Base-by-base conservation (phyloP, 2,888 invertebrate species). In the Dilophus febrilis region DNA sequence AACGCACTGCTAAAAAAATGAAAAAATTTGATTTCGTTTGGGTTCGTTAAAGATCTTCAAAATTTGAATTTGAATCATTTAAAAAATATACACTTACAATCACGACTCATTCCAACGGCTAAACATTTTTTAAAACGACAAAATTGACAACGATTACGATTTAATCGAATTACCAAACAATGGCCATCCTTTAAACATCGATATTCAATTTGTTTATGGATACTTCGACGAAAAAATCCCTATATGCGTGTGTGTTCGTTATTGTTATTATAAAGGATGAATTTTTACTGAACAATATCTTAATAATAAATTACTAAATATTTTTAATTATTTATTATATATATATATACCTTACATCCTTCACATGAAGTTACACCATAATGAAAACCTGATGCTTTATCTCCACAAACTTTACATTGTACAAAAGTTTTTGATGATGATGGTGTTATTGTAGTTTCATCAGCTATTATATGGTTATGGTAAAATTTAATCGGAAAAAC, bases 291-390 rank as follows among this genome's bases (percentile, higher is more conserved):
- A n/a, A n/a, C n/a, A n/a, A n/a, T n/a, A n/a, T n/a, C n/a, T n/a
- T n/a, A n/a, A n/a, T n/a, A n/a, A n/a, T n/a, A n/a, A n/a, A n/a
- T n/a, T n/a, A n/a, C 19, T n/a, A 22, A 35, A 36, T 33, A 38
- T 30, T 37, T 12, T 35, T 31, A 28, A 16, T 37, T 13, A 43
- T 32, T 34, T 61, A 65, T n/a, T n/a, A n/a, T n/a, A n/a, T n/a
- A n/a, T n/a, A n/a, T n/a, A n/a, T n/a, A n/a, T 67, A 92, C 92
- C 82, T 94, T 95, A 68, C 94, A 95, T 49, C 95, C 94, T 65
- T 95, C 94, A 65, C 94, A 95, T 48, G 91, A 91, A 46, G 92
- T 94, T 50, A 95, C 94, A 40, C 95, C 94, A 75, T 95, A 95
- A 66, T 95, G 94, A 65, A 94, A 95, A 37, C 62, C 62, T 40